These are phyloP conservation scores for Sebastes wilsoni DNA, from an alignment of 2,797 vertebrate species.

Conservation along the genomic window DNA sequence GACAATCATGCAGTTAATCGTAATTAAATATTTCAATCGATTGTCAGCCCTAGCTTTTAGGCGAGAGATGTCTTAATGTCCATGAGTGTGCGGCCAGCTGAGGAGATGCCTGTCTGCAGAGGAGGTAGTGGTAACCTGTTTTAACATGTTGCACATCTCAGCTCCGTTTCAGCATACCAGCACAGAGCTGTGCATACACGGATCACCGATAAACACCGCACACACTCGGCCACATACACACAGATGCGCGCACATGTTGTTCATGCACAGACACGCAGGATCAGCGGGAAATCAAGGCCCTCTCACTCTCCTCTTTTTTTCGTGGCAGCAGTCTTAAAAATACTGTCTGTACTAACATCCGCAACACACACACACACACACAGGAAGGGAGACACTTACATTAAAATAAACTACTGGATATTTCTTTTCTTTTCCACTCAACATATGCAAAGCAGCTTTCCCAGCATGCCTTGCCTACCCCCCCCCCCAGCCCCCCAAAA, in stretches of 20 bases:
- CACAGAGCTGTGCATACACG: constrained; percentile 49
- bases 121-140: constrained; percentile 72
- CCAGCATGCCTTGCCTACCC: not conserved
- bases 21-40: too few species aligned
- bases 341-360: not conserved
- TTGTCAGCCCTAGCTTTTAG: not conserved
- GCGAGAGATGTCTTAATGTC: constrained; percentile 7
- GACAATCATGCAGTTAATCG: too few species aligned
- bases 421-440: constrained; percentile 22
- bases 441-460: constrained; percentile 31
- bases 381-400: not conserved
- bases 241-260: not conserved
- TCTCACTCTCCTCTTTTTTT: constrained; percentile 2
- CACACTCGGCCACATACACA: constrained; percentile 1
- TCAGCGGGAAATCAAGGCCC: constrained; percentile 3
- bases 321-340: not conserved
- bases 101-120: constrained; percentile 67
- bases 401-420: constrained; percentile 17
- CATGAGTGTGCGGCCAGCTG: constrained; percentile 14
- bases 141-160: constrained; percentile 73
- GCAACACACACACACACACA: not conserved
- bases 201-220: constrained; percentile 47
- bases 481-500: constrained; percentile 36
- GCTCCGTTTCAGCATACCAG: constrained; percentile 61
- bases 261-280: constrained; percentile 42